Evolutionary conservation across 2,113 vertebrate genomes (phyloP).

Genomic region (Catharus fuscescens): DNA sequence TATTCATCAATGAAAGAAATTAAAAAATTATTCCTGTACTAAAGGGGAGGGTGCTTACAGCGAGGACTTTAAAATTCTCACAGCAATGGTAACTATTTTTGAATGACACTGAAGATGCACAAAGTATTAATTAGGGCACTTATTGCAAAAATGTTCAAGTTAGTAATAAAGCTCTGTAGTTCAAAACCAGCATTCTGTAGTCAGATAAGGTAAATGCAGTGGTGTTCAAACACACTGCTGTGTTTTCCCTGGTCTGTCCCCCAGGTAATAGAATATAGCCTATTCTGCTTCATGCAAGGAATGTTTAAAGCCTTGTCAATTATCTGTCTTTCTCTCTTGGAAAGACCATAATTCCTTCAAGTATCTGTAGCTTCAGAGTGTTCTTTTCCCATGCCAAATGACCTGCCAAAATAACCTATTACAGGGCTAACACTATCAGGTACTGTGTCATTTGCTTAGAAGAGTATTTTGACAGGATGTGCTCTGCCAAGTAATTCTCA

Average conservation of each 20-base stretch:
- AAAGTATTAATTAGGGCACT: neutral
- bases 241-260: neutral
- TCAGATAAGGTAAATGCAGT: neutral
- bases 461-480: conserved; percentile 3
- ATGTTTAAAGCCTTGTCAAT: conserved; percentile 14
- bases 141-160: neutral
- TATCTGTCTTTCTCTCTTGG: neutral
- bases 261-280: neutral
- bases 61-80: neutral
- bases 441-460: neutral
- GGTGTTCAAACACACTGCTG: neutral
- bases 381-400: neutral
- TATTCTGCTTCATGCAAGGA: neutral
- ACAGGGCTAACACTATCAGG: conserved; percentile 1
- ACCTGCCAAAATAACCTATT: conserved; percentile 44
- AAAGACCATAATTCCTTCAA: conserved; percentile 18
- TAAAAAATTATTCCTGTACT: neutral
- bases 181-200: neutral
- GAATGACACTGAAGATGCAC: neutral
- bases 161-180: neutral
- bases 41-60: neutral
- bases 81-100: neutral
- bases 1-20: neutral
- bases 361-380: neutral
- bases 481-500: neutral